Percentiles rank a stretch among this genome's conserved stretches.
Conservation (phyloP, 2,888 invertebrate genomes). For the Anodontia alba region DNA sequence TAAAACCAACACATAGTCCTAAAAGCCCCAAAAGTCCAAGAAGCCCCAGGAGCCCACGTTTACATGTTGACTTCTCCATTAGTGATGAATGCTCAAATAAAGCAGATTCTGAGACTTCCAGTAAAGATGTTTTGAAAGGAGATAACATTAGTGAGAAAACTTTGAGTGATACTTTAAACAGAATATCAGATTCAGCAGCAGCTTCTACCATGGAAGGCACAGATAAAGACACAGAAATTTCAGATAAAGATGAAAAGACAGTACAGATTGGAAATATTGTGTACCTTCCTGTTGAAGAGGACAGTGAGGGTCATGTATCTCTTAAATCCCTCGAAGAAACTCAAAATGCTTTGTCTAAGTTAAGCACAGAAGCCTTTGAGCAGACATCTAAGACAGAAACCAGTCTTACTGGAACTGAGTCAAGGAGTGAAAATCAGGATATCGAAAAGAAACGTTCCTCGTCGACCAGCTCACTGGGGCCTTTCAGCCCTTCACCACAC, state of each 20-base stretch:
- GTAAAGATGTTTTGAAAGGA: not conserved
- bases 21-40: not conserved
- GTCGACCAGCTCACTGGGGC: conserved; percentile 67
- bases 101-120: not conserved
- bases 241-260: conserved; percentile 15
- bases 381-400: conserved; percentile 54
- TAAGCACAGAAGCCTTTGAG: conserved; percentile 61
- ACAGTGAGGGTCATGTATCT: conserved; percentile 56
- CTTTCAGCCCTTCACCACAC: conserved; percentile 75
- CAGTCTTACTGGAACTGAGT: conserved; percentile 40
- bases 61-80: not conserved
- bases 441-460: conserved; percentile 46
- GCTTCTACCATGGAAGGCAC: not conserved
- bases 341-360: conserved; percentile 55
- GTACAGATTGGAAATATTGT: conserved; percentile 66
- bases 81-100: conserved; percentile 9
- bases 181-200: not conserved
- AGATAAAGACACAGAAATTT: not conserved
- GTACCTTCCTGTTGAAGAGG: conserved; percentile 70
- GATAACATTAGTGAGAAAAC: not conserved
- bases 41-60: not conserved
- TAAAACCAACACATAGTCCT: conserved; percentile 18
- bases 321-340: conserved; percentile 59
- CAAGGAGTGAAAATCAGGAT: conserved; percentile 36
- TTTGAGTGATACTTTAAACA: not conserved